These are phyloP conservation scores for Chamaetylas fuelleborni DNA, from an alignment of 2,113 vertebrate species.

Conservation along the genomic window DNA sequence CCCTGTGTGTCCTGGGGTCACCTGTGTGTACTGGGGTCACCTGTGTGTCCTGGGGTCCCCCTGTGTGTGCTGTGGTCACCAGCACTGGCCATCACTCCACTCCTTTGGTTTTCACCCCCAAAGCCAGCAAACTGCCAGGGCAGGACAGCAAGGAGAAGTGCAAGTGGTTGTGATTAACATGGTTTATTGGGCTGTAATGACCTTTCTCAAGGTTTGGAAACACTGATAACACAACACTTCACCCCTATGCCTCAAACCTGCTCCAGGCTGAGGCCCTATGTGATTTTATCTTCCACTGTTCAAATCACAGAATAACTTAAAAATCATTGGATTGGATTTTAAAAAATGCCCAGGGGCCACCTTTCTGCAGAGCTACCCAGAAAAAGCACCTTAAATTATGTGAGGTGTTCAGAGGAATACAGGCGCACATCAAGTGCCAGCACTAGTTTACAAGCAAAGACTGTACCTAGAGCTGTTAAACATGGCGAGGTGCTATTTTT, in stretches of 20 bases:
- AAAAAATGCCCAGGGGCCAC: accelerated
- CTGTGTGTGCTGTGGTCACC: neutral
- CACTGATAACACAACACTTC: neutral
- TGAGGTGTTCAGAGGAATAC: accelerated
- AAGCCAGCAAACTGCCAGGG: accelerated
- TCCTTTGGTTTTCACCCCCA: accelerated
- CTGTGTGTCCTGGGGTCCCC: too few relatives aligned
- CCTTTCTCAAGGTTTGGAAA: neutral
- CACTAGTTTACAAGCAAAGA: neutral
- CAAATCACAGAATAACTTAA: neutral
- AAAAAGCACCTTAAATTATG: neutral
- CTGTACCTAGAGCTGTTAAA: neutral
- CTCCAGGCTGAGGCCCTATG: neutral
- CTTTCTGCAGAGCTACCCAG: accelerated
- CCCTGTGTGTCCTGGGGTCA: too few relatives aligned
- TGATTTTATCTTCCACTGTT: neutral
- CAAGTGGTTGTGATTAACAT: accelerated
- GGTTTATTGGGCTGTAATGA: neutral
- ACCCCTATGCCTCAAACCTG: accelerated
- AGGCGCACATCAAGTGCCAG: accelerated
- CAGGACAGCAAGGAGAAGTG: neutral
- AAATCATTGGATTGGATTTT: accelerated
- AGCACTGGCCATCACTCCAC: accelerated
- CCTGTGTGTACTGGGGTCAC: too few relatives aligned
- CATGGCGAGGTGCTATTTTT: neutral